Base-by-base conservation (phyloP, 2,888 invertebrate species). In the Drosophila histrio region DNA sequence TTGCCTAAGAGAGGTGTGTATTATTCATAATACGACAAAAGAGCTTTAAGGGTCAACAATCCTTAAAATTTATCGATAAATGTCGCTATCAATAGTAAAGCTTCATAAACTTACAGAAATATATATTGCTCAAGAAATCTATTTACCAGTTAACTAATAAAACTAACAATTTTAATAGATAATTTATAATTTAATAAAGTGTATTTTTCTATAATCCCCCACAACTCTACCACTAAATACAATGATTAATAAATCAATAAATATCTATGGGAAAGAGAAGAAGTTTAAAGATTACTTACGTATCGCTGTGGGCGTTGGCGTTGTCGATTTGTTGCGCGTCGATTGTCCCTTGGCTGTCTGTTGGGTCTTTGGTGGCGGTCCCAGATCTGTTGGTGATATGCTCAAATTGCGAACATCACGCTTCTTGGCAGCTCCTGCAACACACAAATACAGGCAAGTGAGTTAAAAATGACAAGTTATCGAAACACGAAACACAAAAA, bases 361-460 rank as follows among this genome's bases (percentile, higher is more conserved):
- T 67, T 91, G 91, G 53, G 91, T 89, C 87, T 92, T 92, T 66
- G 92, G 91, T 61, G 92, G 92, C 81, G 92, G 91, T 70, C 92
- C 92, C 80, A 92, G 88, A 87, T 92, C 92, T 54, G 91, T 91
- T 44, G 92, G 92, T 72, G 92, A 92, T 87, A 91, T 91, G 86
- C 90, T 92, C 75, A 92, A 85, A 81, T 91, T 91, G 67, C 91
- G 91, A 64, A 92, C 92, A 91, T 92, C 92, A 65, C 92, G 92
- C 80, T 92, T 92, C 78, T 92, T 92, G 87, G 92, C 92, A 80
- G 91, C 89, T 89, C 92, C 92, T 92, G 86, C 30, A 90, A 89
- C 17, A 54, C 9, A 59, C 9, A 28, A 36, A 44, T 21, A 43
- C 22, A 8, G 43, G 28, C 34, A 57, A 46, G 43, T 57, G 46